Evolutionary conservation across 2,888 invertebrate genomes (phyloP), one percentile per base, ranked within the genome.

Genomic region (Scaeva pyrastri): DNA sequence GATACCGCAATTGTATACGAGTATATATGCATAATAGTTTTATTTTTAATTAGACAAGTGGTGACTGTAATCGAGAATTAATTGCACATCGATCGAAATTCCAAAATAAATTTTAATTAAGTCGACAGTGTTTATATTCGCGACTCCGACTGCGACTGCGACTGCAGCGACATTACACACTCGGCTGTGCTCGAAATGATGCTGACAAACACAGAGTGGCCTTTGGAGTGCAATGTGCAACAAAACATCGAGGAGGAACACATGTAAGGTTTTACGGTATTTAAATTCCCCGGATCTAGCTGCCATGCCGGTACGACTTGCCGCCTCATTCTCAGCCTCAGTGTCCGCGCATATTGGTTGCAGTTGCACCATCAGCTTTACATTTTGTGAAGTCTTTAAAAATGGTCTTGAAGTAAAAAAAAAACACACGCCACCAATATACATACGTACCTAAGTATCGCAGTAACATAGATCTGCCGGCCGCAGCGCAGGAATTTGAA

Each of bases 61-160:
- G 86, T 86, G 86, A 86, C 82, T 86, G 82, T 86, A 86, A 86
- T 86, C 83, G 83, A 62, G 83, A 83, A 87, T 87, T 87, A 87
- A 87, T 87, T 87, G 87, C 87, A 87, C 87, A 87, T 87, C 87
- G 87, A 87, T 87, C 72, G 87, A 83, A 82, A 87, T 87, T 87
- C 83, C 87, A 83, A 87, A 87, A 86, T 87, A 83, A 87, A 83
- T 87, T 82, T 87, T 87, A 87, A 87, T 87, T 87, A 87, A 87
- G 87, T 87, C 83, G 78, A 78, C 86, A 87, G 52, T 74, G 68
- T 72, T 39, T 64, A 26, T 64, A 43, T 43, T 31, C 19, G 52
- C 62, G 55, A n/a, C n/a, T n/a, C n/a, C n/a, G n/a, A n/a, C n/a
- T n/a, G n/a, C n/a, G n/a, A n/a, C n/a, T n/a, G n/a, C n/a, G n/a